Conservation (phyloP, 2,113 vertebrate genomes). For the Numenius arquata region DNA sequence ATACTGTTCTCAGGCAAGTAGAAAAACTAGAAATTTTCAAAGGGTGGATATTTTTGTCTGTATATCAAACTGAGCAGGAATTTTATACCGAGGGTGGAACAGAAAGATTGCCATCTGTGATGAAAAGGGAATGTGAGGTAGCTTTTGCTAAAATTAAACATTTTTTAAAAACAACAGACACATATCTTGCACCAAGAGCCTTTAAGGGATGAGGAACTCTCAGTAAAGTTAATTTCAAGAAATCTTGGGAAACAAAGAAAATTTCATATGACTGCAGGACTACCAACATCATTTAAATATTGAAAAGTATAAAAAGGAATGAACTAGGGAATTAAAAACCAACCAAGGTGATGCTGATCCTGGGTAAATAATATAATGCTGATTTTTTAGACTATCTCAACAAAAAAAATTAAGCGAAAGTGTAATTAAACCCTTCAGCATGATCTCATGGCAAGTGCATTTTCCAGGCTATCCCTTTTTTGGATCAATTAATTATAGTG, state of each 20-base stretch:
- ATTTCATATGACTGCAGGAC: neutral
- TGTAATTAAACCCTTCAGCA: neutral
- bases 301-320: neutral
- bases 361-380: neutral
- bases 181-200: neutral
- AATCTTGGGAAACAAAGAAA: neutral
- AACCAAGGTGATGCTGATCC: neutral
- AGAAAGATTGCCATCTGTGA: slow-evolving; percentile 68
- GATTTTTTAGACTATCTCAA: neutral
- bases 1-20: neutral
- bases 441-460: neutral
- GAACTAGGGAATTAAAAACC: neutral
- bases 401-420: neutral
- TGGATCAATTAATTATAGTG: neutral
- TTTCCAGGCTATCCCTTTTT: neutral
- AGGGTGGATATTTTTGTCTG: slow-evolving; percentile 47
- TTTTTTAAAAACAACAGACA: slow-evolving; percentile 56
- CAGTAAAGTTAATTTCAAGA: slow-evolving; percentile 29
- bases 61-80: slow-evolving; percentile 45
- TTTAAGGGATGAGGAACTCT: slow-evolving; percentile 14
- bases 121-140: slow-evolving; percentile 61
- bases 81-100: slow-evolving; percentile 50
- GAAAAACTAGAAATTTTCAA: neutral
- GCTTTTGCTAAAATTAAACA: slow-evolving; percentile 66
- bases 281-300: neutral